These are phyloP conservation scores for Aspidiotus rigidus DNA, from an alignment of 2,888 invertebrate species.

Conservation along the genomic window DNA sequence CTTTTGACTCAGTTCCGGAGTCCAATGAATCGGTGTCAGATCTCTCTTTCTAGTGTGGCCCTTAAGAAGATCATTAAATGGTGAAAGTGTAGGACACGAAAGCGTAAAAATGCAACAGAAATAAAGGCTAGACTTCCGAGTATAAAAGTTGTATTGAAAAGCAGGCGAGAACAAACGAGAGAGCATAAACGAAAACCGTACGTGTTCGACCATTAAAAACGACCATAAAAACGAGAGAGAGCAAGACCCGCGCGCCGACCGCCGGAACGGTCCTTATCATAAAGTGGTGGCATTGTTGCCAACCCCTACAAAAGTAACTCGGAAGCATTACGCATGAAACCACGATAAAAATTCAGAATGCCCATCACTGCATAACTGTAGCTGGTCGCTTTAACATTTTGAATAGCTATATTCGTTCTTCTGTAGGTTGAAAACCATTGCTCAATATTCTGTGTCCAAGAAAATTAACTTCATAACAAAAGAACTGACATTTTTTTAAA, in stretches of 20 bases:
- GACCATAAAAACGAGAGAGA: too few relatives aligned
- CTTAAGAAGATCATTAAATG: slow-evolving; percentile 7
- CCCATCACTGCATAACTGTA: neutral
- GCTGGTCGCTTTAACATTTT: neutral
- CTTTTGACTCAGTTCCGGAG: neutral
- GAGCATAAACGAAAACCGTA: too few relatives aligned
- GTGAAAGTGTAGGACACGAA: too few relatives aligned
- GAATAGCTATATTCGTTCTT: slow-evolving; percentile 7
- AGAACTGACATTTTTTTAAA: slow-evolving; percentile 6
- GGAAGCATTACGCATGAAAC: neutral
- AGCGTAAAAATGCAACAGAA: too few relatives aligned
- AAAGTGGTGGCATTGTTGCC: too few relatives aligned
- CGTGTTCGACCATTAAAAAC: too few relatives aligned
- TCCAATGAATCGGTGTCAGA: neutral
- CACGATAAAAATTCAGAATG: slow-evolving; percentile 9
- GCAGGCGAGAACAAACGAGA: too few relatives aligned
- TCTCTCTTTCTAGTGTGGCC: neutral
- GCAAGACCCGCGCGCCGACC: too few relatives aligned
- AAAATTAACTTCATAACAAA: neutral
- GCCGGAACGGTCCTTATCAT: too few relatives aligned
- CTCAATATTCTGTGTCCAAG: neutral
- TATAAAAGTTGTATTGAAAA: too few relatives aligned
- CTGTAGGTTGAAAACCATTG: slow-evolving; percentile 11
- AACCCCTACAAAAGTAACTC: too few relatives aligned
- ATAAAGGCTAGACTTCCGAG: too few relatives aligned